These are phyloP conservation scores for Ectemnius cavifrons DNA, from an alignment of 2,888 invertebrate genomes.

Conservation along the genomic window DNA sequence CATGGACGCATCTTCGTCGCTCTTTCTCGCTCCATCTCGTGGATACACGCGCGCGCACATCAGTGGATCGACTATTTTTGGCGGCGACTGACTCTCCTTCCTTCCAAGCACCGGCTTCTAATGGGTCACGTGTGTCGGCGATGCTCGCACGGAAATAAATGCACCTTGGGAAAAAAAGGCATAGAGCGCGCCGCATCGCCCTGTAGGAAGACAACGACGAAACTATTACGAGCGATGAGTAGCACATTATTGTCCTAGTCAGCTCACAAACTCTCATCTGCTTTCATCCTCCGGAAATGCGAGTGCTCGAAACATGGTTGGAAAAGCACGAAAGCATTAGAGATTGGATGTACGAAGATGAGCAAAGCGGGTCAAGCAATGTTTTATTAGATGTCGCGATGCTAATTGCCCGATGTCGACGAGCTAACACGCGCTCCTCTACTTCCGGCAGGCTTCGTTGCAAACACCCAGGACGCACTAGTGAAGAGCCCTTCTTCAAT, in stretches of 20 bases:
- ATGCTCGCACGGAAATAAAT: conserved; percentile 34
- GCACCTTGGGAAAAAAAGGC: conserved; percentile 29
- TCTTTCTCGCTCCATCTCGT: no score
- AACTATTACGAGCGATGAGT: no score
- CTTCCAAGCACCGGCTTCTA: conserved; percentile 39
- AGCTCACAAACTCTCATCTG: no score
- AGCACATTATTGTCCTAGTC: no score
- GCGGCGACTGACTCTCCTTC: conserved; percentile 7
- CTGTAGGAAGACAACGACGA: conserved; percentile 10
- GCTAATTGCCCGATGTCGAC: neutral
- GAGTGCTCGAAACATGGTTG: no score
- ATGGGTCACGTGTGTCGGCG: conserved; percentile 50
- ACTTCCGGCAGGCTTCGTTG: neutral
- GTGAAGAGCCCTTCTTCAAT: neutral
- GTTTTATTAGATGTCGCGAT: conserved; percentile 6
- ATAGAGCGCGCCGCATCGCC: conserved; percentile 24
- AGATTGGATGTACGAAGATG: no score
- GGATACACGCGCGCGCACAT: conserved; percentile 9
- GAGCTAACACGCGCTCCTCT: neutral
- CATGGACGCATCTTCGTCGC: neutral
- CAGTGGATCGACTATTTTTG: conserved; percentile 57
- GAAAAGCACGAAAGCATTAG: no score
- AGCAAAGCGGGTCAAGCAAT: neutral
- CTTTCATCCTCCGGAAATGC: no score
- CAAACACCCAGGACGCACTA: neutral